Base-by-base conservation (phyloP, 2,113 vertebrate species). In the Hystrix brachyura region DNA sequence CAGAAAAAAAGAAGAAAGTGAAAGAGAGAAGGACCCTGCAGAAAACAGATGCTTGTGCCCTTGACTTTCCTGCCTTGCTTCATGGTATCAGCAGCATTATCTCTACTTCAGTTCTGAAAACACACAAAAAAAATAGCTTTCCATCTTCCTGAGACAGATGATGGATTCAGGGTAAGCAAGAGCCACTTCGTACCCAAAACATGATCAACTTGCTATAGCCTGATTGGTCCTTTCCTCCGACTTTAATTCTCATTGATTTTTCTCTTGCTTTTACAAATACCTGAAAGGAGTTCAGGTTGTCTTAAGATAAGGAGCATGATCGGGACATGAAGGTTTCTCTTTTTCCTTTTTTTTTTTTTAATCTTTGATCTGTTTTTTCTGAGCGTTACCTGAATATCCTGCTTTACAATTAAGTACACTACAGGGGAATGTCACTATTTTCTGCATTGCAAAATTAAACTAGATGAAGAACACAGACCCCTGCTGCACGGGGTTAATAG, bases 171-270 rank as follows among this genome's bases (percentile, higher is more conserved):
- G 43, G 8, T 74, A 25, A 89, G 64, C 71, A 85, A 69, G 8
- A 27, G 67, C 59, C 51, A 94, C 84, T 97, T 76, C 81, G 80
- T 46, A 85, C 60, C 93, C 93, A 79, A 82, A 76, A 55, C 86
- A 51, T 72, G 76, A 94, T 62, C 88, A 94, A 29, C 65, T 18
- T 53, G 14, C 74, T 71, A 25, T 55, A 76, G 43, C 46, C 84
- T 48, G 60, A 93, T 81, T 55, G 65, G 90, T 85, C 59, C 48
- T 94, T 87, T 84, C 85, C 71, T 65, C n/a, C 4, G 15, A 86
- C 86, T 83, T 94, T 97, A 94, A 96, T 89, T 91, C 83, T 51
- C 64, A 98, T 97, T 0, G 96, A 97, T 93, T 97, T 97, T 96
- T 88, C 85, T 93, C 76, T 86, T 89, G 82, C 72, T 74, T 93